Base-by-base conservation (phyloP, 2,113 vertebrate genomes). In the Silurus asotus region DNA sequence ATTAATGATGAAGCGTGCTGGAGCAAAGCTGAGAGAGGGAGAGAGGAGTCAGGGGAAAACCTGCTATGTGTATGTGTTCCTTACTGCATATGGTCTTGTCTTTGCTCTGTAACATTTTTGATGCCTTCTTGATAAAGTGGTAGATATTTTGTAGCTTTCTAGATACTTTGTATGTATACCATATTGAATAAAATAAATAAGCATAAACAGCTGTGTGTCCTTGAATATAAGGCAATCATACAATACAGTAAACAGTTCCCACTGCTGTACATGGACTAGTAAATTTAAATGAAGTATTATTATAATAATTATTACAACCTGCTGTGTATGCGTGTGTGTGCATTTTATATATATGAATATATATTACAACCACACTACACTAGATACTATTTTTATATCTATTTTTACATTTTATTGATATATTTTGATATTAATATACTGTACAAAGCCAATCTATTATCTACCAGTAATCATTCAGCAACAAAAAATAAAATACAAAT, bases 101-200 rank as follows among this genome's bases (percentile, higher is more conserved):
- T 98, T 97, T 97, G 97, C 97, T 97, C 96, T 94, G 96, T 98
- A 96, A 98, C 96, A 97, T 98, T 97, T 84, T 97, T 96, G 96
- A 98, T 98, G 97, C 97, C 97, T 98, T 98, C 97, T 97, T 96
- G 96, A 98, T 96, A 97, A 97, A 97, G 96, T 97, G 96, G 96
- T 99, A 96, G 96, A 97, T 96, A 98, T 99, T 99, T 99, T 99
- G 97, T 99, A 99, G 98, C 98, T 99, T 99, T 98, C 97, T 99
- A 99, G 97, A 97, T 96, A 96, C 96, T 99, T 99, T 98, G 96
- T 99, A 99, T 99, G 98, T 97, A 98, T 97, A 97, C 96, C 96
- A 96, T 97, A 98, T 98, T 97, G 95, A 97, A 97, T 96, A 96
- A 96, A 99, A 98, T 98, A 98, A 98, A 98, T 95, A 94, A 94